Evolutionary conservation across 2,113 vertebrate species (phyloP).

Genomic region (Pachycephala philippinensis): DNA sequence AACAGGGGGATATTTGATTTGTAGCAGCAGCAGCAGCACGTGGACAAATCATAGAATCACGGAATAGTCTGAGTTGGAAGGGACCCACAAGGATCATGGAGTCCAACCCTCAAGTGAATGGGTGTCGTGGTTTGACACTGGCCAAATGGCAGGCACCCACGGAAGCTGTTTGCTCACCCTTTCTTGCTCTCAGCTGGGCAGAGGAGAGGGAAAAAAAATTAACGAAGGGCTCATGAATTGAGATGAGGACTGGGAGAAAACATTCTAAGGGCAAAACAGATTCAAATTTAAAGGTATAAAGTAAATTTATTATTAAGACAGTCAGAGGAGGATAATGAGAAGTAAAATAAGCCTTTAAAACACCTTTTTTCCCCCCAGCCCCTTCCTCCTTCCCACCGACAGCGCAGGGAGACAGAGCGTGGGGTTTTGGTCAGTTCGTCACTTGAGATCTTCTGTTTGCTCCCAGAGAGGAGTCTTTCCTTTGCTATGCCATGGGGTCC

Average conservation of each 20-base stretch:
- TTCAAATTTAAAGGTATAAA: neutral
- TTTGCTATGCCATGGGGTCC: neutral
- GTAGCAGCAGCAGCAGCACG: neutral
- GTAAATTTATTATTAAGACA: neutral
- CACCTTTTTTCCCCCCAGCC: neutral
- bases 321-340: neutral
- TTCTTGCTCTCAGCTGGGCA: neutral
- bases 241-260: neutral
- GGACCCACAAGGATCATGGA: neutral
- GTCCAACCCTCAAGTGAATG: neutral
- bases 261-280: neutral
- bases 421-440: neutral
- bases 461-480: neutral
- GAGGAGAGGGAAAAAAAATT: neutral
- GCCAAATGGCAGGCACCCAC: neutral
- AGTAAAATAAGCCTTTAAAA: neutral
- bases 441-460: neutral
- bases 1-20: neutral
- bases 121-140: neutral
- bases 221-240: neutral
- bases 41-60: neutral
- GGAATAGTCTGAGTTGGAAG: neutral
- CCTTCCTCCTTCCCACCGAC: neutral
- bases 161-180: neutral
- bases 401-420: neutral